Evolutionary conservation across 2,113 vertebrate genomes (phyloP).

Genomic region (Drymodes brunneopygia): DNA sequence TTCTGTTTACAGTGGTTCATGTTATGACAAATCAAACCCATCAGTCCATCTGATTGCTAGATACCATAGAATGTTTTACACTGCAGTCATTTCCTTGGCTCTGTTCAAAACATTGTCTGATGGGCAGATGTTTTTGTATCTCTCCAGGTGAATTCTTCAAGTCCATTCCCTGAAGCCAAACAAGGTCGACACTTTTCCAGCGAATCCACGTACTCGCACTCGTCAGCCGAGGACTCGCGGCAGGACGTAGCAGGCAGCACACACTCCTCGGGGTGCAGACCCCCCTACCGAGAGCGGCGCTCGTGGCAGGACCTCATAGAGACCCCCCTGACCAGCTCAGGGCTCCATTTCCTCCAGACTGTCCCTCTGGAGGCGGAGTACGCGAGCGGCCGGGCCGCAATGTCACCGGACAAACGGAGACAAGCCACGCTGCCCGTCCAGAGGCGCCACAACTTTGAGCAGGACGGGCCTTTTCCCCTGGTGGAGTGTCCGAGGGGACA

Average conservation of each 20-base stretch:
- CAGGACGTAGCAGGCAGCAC: slow-evolving; percentile 65
- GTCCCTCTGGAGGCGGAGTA: slow-evolving; percentile 73
- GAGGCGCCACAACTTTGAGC: slow-evolving; percentile 76
- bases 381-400: slow-evolving; percentile 41
- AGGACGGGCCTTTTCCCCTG: slow-evolving; percentile 88
- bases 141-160: slow-evolving; percentile 83
- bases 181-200: slow-evolving; percentile 83
- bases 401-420: slow-evolving; percentile 79
- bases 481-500: slow-evolving; percentile 76
- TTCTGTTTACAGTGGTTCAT: neutral
- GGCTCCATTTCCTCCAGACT: slow-evolving; percentile 89
- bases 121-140: neutral
- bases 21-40: neutral
- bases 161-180: slow-evolving; percentile 85
- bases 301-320: slow-evolving; percentile 89
- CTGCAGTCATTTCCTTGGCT: neutral
- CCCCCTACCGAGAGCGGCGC: slow-evolving; percentile 78
- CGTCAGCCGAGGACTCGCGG: slow-evolving; percentile 79
- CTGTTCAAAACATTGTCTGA: neutral
- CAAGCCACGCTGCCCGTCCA: slow-evolving; percentile 82
- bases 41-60: neutral
- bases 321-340: slow-evolving; percentile 80
- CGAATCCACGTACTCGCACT: slow-evolving; percentile 85
- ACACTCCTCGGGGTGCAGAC: slow-evolving; percentile 78
- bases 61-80: neutral